Evolutionary conservation across 1,140 invertebrate species (phyloP), one percentile per base, ranked within the genome.

Genomic region (Drosophila pectinifera): DNA sequence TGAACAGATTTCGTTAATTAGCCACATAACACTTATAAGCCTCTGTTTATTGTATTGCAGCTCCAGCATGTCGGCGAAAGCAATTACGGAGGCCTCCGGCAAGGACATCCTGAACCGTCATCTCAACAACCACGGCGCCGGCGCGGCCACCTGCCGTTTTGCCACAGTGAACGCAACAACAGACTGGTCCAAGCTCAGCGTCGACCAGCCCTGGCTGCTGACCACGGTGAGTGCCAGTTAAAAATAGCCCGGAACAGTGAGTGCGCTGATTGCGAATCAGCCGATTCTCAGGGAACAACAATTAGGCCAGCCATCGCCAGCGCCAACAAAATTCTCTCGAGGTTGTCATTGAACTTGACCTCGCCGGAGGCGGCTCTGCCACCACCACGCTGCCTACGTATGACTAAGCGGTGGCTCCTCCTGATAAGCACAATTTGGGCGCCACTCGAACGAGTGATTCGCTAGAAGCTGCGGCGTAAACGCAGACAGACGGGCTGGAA

Each of bases 31-130:
- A 16, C 7, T 28, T 24, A 34, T 28, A 36, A 10, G 8, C 28
- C 41, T 20, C 3, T 10, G 2, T 5, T 51, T 16, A 43, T n/a
- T 24, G 2, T 26, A 34, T 69, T 64, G 14, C 36, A 88, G 84
- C 41, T 58, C 38, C 62, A 88, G 46, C 46, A 99, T 99, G 99
- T 98, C 98, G 72, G 98, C 99, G 16, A 99, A 99, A 94, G 98
- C 98, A 54, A 98, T 99, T 80, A 95, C 96, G 86, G 99, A 99
- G 94, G 98, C 96, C 42, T 97, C 97, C 48, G 99, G 98, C 46
- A 99, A 99, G 93, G 95, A 97, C 86, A 94, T 99, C 10, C 95
- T 99, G 42, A 99, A 98, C 92, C 95, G 96, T 59, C 95, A 96
- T 92, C 94, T 99, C 69, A 93, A 94, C 14, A 94, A 94, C 13